These are phyloP conservation scores for Agrotis exclamationis DNA, from an alignment of 2,888 invertebrate species.

Conservation along the genomic window DNA sequence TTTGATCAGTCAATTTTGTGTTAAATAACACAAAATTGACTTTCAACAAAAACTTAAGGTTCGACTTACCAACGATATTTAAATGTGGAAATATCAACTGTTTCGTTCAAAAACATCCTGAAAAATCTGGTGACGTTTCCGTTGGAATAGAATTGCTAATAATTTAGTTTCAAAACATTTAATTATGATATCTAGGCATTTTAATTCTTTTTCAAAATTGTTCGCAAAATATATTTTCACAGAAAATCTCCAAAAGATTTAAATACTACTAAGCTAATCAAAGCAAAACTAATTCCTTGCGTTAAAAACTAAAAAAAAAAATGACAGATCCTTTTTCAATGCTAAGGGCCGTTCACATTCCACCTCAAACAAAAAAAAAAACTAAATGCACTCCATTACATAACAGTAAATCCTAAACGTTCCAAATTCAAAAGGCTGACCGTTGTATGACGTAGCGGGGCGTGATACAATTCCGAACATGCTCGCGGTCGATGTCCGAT, in stretches of 20 bases:
- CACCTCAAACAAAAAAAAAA: neutral
- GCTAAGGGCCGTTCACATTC: neutral
- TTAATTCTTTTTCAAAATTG: neutral
- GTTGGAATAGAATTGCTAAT: conserved; percentile 3
- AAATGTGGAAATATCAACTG: too few relatives aligned
- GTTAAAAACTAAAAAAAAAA: neutral
- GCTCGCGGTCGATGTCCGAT: conserved; percentile 82
- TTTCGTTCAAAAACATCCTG: neutral
- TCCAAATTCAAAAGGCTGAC: conserved; percentile 67
- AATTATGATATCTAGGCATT: too few relatives aligned
- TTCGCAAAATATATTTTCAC: neutral
- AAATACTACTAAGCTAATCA: neutral
- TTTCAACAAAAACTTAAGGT: neutral
- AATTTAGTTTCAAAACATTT: neutral
- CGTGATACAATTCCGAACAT: conserved; percentile 72
- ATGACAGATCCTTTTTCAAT: neutral
- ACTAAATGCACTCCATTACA: conserved; percentile 28
- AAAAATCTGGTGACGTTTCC: neutral
- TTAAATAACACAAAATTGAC: too few relatives aligned
- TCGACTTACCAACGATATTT: too few relatives aligned
- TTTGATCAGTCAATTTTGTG: neutral
- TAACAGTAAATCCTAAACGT: conserved; percentile 59
- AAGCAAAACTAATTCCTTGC: neutral
- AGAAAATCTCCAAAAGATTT: neutral
- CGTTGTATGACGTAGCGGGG: conserved; percentile 77